Evolutionary conservation across 2,888 invertebrate species (phyloP), one percentile per base, ranked within the genome.

Genomic region (Adineta ricciae): DNA sequence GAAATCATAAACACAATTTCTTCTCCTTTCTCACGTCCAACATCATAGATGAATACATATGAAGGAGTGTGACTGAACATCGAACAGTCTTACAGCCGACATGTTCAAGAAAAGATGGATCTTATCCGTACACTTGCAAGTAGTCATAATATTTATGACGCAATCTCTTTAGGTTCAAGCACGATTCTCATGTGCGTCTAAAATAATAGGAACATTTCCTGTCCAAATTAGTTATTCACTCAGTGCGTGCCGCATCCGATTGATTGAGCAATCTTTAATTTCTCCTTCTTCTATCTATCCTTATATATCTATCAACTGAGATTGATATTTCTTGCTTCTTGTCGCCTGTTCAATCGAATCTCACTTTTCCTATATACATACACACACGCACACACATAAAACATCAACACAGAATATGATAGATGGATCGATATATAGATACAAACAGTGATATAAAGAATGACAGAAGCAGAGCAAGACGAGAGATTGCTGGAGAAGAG

Each of bases 301-400:
- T 3, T 32, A 27, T n/a, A n/a, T 64, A 64, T 64, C 64, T 64
- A 64, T 64, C 32, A 27, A 32, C 19, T 32, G 16, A 3, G 19
- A 64, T 64, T 36, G 64, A 64, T 64, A 64, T 64, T 27, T 64
- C 32, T 64, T 46, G 46, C 32, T 36, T 27, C 64, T 64, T 64
- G 64, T 64, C 64, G 64, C 32, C 64, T 64, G 64, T 64, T 64
- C 64, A 64, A 64, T 64, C 32, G 64, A 64, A 64, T 64, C 64
- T 32, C 64, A 64, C 16, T 27, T 64, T 32, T 27, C 32, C n/a
- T 2, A 56, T 56, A 56, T 56, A 56, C 8, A 46, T 46, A 46
- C 46, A 46, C 11, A 56, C 56, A 56, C 27, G n/a, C 64, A 27
- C 64, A 64, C 19, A 64, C 19, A 64, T 14, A 64, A 64, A 64